Base-by-base conservation (phyloP, 2,888 invertebrate genomes). In the Dione juno region DNA sequence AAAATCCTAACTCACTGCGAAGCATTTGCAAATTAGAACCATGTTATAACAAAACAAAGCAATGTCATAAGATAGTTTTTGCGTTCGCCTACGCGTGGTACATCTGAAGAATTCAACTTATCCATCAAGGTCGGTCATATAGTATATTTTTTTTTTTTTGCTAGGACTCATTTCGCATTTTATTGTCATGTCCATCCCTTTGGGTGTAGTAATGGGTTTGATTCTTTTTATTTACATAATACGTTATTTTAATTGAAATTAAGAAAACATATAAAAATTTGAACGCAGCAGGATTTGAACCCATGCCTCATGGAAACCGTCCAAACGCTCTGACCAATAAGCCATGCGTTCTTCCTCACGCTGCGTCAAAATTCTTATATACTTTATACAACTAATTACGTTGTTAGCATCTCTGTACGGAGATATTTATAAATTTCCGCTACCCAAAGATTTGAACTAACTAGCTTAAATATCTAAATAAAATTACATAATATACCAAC, bases 61-160 rank as follows among this genome's bases (percentile, higher is more conserved):
- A 93, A 91, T 90, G 91, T 90, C 90, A 90, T 88, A 91, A 90
- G 90, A 92, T 87, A 93, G 92, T 93, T 92, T 93, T 93, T 92
- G 90, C 88, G 83, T 80, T 86, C 90, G 88, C 92, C 92, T 89
- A 92, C 92, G 82, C 88, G 82, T 79, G 78, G 86, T 76, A 84
- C 87, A 88, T 89, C 87, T 82, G 84, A 92, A 92, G 90, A 91
- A 92, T 92, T 92, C 88, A 91, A 91, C 91, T 92, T 90, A 87
- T 87, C 84, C 80, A 75, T 81, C 90, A 92, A 92, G 92, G 92
- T 91, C 85, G 80, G 57, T 70, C 77, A 75, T 89, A 89, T 87
- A 92, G 14, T 91, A 76, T 89, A 89, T 87, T 92, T 2, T 91
- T 90, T 89, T 90, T 84, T 89, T 90, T 89, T 91, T 89, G 78